phyloP scores from a whole-genome alignment of 2,113 vertebrate species.

The Embiotoca jacksoni region DNA sequence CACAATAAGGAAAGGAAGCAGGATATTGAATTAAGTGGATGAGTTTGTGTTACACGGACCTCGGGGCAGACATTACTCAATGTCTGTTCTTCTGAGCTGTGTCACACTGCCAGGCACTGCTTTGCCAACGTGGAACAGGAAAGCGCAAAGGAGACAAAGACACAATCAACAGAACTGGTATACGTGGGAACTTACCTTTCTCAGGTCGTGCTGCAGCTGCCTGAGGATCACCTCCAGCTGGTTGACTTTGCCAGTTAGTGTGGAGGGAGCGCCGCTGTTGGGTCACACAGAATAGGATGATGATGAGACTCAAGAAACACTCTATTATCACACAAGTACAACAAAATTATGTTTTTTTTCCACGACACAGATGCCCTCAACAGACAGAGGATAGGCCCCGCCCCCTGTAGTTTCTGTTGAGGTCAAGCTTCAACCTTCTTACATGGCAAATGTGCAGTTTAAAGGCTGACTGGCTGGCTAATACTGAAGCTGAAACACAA shows the following conservation, averaged over 20 bases:
- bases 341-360: not conserved
- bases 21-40: constrained; percentile 76
- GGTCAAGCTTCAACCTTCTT: no score
- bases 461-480: no score
- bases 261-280: constrained; percentile 84
- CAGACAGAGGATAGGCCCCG: not conserved
- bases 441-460: no score
- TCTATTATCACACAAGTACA: not conserved
- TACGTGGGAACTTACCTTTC: constrained; percentile 85
- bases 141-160: constrained; percentile 19
- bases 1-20: constrained; percentile 75
- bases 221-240: constrained; percentile 95
- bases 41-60: constrained; percentile 65
- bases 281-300: constrained; percentile 2
- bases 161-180: not conserved
- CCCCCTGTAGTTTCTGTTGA: no score
- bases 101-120: constrained; percentile 37
- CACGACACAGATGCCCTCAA: no score
- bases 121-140: constrained; percentile 13
- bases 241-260: constrained; percentile 97
- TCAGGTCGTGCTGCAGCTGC: constrained; percentile 94
- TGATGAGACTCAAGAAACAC: not conserved
- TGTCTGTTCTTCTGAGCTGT: constrained; percentile 42
- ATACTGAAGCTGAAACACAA: no score
- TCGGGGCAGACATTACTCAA: constrained; percentile 58